These are phyloP conservation scores for Paracanthobrama guichenoti DNA, from an alignment of 2,113 vertebrate species.

Conservation along the genomic window DNA sequence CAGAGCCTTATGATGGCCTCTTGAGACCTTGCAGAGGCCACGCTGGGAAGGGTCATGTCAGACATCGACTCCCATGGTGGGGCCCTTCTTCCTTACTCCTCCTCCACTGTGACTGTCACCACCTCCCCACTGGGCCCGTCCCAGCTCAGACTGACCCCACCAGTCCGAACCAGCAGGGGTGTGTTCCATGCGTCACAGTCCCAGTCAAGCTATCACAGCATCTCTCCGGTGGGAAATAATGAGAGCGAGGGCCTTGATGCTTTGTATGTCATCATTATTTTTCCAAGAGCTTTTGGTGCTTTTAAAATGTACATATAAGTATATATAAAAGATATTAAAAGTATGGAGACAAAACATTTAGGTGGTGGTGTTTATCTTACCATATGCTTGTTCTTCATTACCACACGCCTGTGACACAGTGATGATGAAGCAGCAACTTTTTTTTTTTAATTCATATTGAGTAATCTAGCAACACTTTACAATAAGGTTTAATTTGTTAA, in stretches of 20 bases:
- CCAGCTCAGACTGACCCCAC: constrained; percentile 77
- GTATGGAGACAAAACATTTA: background rate
- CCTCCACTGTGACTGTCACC: constrained; percentile 79
- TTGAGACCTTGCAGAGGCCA: constrained; percentile 71
- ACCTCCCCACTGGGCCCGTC: constrained; percentile 72
- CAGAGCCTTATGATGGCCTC: constrained; percentile 55
- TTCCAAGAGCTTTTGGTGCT: background rate
- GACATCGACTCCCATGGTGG: constrained; percentile 83
- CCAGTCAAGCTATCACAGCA: constrained; percentile 55
- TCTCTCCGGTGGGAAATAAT: constrained; percentile 49
- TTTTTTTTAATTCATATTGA: background rate
- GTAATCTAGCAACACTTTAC: background rate
- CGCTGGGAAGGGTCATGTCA: constrained; percentile 84
- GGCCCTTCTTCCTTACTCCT: constrained; percentile 77
- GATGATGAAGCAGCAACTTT: background rate
- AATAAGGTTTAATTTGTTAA: background rate
- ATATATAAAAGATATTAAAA: no score
- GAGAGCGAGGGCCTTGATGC: constrained; percentile 47
- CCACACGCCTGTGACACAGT: background rate
- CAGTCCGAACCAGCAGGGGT: constrained; percentile 71
- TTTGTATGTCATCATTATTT: constrained; percentile 18
- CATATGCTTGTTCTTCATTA: background rate
- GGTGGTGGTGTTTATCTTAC: background rate
- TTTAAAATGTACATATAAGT: background rate
- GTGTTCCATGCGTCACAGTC: constrained; percentile 66